Conservation (phyloP, 2,888 invertebrate species). For the Charanyca ferruginea region DNA sequence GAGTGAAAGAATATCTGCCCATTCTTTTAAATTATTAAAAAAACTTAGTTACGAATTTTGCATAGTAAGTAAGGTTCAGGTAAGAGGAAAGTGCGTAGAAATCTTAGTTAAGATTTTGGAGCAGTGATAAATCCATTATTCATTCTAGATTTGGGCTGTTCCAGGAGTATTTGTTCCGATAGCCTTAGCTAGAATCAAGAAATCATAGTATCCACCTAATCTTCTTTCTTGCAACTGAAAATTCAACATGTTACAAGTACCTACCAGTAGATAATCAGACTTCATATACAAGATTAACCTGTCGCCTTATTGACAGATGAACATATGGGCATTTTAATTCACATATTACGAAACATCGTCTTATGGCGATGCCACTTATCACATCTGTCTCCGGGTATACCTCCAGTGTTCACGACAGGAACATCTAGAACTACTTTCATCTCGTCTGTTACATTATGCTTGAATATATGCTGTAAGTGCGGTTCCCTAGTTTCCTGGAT, state of each 20-base stretch:
- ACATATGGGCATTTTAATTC: constrained; percentile 42
- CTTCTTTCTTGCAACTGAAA: background rate
- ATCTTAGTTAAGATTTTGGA: no score
- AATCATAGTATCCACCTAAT: background rate
- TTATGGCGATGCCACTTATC: constrained; percentile 65
- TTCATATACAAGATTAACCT: constrained; percentile 40
- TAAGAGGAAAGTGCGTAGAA: background rate
- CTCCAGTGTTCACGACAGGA: constrained; percentile 35
- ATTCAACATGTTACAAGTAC: background rate
- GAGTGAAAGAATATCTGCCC: no score
- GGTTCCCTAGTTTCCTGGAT: constrained; percentile 39
- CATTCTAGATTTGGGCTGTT: no score
- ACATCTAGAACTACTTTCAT: constrained; percentile 51
- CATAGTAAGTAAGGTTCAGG: no score
- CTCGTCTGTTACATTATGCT: background rate
- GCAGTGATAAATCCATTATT: no score
- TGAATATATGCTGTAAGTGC: constrained; percentile 17
- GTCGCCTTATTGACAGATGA: constrained; percentile 33
- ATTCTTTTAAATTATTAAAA: no score
- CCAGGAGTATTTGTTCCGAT: no score
- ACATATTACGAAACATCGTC: constrained; percentile 52
- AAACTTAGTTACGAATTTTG: no score
- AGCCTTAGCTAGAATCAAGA: constrained; percentile 1
- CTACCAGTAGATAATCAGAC: background rate
- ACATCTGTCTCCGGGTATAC: constrained; percentile 58